Evolutionary conservation across 1,140 invertebrate genomes (phyloP).

Genomic region (Phenacoccus solenopsis): DNA sequence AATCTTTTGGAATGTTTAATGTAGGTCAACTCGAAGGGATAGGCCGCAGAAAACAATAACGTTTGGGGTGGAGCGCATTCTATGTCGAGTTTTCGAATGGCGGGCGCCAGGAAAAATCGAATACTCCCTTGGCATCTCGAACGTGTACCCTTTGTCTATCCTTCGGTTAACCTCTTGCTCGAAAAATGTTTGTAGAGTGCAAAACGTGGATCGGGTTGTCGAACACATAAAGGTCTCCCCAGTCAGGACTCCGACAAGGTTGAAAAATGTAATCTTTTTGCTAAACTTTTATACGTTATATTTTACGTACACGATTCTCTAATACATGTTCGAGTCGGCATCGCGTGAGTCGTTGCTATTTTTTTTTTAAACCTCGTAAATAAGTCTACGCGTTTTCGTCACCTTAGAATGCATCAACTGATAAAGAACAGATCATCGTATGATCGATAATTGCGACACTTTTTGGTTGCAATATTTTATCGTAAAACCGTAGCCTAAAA

Average conservation of each 20-base stretch:
- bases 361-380: no score
- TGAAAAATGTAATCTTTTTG: not conserved
- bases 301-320: no score
- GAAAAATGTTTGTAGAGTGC: not conserved
- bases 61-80: conserved; percentile 8
- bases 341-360: no score
- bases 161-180: conserved; percentile 1
- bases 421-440: no score
- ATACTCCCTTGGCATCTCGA: conserved; percentile 1
- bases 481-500: no score
- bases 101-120: conserved; percentile 14
- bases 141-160: not conserved
- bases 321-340: no score
- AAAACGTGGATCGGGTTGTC: not conserved
- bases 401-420: no score
- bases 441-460: no score
- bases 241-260: not conserved
- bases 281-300: no score
- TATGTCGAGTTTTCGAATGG: conserved; percentile 4
- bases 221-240: not conserved
- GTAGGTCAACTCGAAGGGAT: conserved; percentile 9
- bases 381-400: no score
- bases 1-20: conserved; percentile 9
- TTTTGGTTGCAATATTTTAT: no score
- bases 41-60: not conserved